These are phyloP conservation scores for Crotophaga sulcirostris DNA, from an alignment of 2,113 vertebrate species.

Conservation along the genomic window DNA sequence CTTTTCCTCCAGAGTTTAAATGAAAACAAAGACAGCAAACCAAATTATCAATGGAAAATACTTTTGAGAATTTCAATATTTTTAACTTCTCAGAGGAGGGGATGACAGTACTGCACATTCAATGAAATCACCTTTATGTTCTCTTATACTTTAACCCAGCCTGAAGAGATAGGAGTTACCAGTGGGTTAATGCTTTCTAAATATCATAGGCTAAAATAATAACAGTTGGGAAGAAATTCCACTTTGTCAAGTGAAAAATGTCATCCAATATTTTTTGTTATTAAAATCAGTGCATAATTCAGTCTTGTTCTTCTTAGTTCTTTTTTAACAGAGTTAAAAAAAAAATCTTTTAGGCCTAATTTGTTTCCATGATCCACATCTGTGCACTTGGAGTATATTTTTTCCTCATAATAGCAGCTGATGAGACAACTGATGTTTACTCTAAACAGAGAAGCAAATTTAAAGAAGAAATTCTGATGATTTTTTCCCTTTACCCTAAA, in stretches of 20 bases:
- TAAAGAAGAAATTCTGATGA: background rate
- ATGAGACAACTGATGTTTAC: conserved; percentile 48
- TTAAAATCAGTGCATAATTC: conserved; percentile 54
- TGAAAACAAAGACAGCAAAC: background rate
- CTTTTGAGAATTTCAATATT: background rate
- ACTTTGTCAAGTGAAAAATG: conserved; percentile 28
- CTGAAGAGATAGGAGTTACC: background rate
- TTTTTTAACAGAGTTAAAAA: no score
- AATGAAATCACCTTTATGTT: background rate
- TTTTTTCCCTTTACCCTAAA: background rate
- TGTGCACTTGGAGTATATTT: conserved; percentile 40
- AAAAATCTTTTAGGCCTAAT: background rate
- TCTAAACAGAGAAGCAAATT: background rate
- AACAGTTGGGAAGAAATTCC: background rate
- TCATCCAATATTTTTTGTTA: background rate
- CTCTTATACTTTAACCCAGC: background rate
- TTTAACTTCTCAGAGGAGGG: background rate
- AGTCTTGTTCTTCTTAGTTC: background rate
- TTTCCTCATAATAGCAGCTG: conserved; percentile 54
- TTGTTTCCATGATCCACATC: conserved; percentile 44
- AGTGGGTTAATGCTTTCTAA: conserved; percentile 17
- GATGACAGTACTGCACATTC: background rate
- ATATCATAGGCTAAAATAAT: conserved; percentile 6
- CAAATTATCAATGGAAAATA: background rate
- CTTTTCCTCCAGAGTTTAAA: background rate